These are phyloP conservation scores for Capromys pilorides DNA, from an alignment of 2,797 vertebrate species.

Conservation along the genomic window DNA sequence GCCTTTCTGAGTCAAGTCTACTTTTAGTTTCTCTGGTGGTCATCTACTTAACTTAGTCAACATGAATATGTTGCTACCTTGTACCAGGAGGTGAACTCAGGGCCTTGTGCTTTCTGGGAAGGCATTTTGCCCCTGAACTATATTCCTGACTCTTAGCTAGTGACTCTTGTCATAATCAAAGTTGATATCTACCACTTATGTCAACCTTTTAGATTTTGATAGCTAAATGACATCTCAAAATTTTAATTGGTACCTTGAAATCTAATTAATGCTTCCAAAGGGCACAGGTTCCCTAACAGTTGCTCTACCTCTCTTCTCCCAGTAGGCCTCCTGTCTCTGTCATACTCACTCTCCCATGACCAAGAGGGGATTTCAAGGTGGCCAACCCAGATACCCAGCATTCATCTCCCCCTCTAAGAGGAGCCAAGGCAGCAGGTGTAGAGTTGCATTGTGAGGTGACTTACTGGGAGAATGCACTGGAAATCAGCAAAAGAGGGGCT, in stretches of 20 bases:
- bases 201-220: neutral
- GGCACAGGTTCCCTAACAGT: neutral
- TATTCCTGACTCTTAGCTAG: neutral
- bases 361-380: neutral
- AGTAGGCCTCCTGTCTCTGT: neutral
- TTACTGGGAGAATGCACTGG: neutral
- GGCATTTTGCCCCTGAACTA: too few relatives aligned
- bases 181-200: neutral
- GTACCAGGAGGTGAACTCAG: too few relatives aligned
- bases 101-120: too few relatives aligned
- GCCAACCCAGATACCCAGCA: neutral
- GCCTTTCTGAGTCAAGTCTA: neutral
- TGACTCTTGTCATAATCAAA: neutral
- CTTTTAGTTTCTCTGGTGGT: neutral
- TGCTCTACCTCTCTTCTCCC: neutral
- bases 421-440: neutral
- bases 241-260: neutral
- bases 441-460: neutral
- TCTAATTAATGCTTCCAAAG: neutral
- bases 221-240: constrained; percentile 20
- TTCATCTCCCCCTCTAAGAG: neutral
- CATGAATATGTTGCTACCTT: neutral
- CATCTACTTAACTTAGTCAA: neutral
- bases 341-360: neutral
- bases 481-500: neutral